Conservation (phyloP, 2,797 vertebrate genomes). For the Peromyscus melanophrys region DNA sequence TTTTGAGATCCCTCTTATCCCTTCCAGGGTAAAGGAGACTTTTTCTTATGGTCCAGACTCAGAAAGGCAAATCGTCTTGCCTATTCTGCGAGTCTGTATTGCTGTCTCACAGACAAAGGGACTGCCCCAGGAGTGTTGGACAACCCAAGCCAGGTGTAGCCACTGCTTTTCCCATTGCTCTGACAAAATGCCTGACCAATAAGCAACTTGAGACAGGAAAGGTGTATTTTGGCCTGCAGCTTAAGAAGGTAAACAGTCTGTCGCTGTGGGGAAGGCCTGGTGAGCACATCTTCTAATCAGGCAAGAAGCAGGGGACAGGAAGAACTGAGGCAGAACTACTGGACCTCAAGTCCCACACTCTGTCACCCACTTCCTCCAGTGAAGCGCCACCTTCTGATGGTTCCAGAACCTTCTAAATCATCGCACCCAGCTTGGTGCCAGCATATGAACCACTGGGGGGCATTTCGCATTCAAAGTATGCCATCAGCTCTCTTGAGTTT, state of each 20-base stretch:
- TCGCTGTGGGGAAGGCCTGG: no score
- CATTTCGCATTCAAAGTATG: neutral
- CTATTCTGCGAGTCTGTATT: neutral
- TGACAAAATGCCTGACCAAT: neutral
- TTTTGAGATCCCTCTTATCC: neutral
- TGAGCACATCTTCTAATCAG: neutral
- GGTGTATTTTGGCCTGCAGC: neutral
- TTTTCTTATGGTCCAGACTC: neutral
- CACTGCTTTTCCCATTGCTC: no score
- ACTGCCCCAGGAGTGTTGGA: neutral
- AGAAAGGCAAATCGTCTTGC: conserved; percentile 20
- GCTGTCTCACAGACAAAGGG: neutral
- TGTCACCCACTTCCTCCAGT: neutral
- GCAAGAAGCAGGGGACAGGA: neutral
- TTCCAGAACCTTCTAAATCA: neutral
- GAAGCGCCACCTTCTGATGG: neutral
- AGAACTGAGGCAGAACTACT: neutral
- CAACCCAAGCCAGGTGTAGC: neutral
- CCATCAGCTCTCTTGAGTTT: neutral
- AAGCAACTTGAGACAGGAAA: no score
- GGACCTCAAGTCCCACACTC: no score
- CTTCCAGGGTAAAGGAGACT: neutral
- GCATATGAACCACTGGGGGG: neutral
- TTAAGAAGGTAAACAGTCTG: neutral
- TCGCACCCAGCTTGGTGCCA: neutral